Percentiles rank a stretch among this genome's conserved stretches.
Evolutionary conservation across 2,113 vertebrate genomes (phyloP).

Genomic region (Chunga burmeisteri): DNA sequence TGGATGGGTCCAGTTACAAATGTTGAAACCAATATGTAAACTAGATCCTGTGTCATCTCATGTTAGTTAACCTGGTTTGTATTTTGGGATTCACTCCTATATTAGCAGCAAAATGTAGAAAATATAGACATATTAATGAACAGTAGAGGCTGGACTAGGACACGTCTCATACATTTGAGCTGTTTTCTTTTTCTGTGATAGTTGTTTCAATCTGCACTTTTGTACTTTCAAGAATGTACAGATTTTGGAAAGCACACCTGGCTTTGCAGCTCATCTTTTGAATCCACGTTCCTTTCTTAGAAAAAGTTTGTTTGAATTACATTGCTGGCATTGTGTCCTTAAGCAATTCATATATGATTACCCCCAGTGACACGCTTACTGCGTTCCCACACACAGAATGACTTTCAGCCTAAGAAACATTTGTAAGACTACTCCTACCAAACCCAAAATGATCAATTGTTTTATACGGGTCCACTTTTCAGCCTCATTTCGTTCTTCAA

Average conservation of each 20-base stretch:
- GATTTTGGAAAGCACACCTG: background rate
- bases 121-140: background rate
- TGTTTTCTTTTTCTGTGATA: background rate
- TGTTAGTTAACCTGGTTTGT: background rate
- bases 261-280: background rate
- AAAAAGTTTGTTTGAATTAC: background rate
- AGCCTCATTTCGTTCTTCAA: conserved; percentile 46
- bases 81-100: background rate
- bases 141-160: background rate
- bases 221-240: background rate
- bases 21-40: background rate
- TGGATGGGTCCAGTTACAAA: background rate
- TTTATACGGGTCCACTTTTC: conserved; percentile 21
- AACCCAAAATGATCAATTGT: conserved; percentile 10
- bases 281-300: background rate
- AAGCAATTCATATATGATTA: background rate
- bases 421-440: background rate
- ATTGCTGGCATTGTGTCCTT: background rate
- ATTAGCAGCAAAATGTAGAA: background rate
- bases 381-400: background rate
- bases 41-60: background rate
- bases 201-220: background rate
- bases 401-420: background rate
- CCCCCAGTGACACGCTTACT: background rate
- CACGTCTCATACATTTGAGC: background rate